Base-by-base conservation (phyloP, 2,888 invertebrate genomes). In the Galeruca laticollis region DNA sequence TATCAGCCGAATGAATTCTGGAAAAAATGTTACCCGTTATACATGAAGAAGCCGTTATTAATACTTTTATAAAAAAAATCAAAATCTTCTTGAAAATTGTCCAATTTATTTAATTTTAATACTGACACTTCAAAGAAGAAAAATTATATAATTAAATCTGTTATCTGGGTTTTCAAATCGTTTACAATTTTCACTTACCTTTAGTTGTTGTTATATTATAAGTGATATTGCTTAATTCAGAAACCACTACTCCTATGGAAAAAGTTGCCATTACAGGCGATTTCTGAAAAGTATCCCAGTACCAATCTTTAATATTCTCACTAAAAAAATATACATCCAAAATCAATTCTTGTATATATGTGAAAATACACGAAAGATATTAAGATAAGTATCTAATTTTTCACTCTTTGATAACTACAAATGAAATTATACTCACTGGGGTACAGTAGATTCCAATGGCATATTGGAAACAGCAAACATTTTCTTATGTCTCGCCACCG, bases 181-280 rank as follows among this genome's bases (percentile, higher is more conserved):
- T 26, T 5, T 5, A 26, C 3, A 26, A 3, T 26, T 5, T 26
- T 26, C 13, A n/a, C 62, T 52, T 65, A 78, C 78, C 78, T 71
- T 73, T 72, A 18, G 77, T 52, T 79, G 79, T 75, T 73, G 82
- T 60, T 43, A 76, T 72, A 73, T 82, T 80, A 56, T 76, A 73
- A 59, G 69, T 72, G 35, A 79, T 72, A 57, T 78, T 80, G 59
- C 77, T 78, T 61, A 94, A 86, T 72, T 93, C 90, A 0, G 93
- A 92, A 20, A 93, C 89, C 10, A 94, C 88, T 69, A 94, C 86
- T 0, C 93, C 93, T 52, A 94, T 85, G 0, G 93, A 91, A 82
- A 91, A 93, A 0, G 94, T 91, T 1, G 94, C 91, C 90, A 94
- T 93, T 2, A 91, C 90, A 0, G 93, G 93, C 0, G 94, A 91